phyloP scores from a whole-genome alignment of 2,888 invertebrate species.

The Dorcus parallelipipedus region DNA sequence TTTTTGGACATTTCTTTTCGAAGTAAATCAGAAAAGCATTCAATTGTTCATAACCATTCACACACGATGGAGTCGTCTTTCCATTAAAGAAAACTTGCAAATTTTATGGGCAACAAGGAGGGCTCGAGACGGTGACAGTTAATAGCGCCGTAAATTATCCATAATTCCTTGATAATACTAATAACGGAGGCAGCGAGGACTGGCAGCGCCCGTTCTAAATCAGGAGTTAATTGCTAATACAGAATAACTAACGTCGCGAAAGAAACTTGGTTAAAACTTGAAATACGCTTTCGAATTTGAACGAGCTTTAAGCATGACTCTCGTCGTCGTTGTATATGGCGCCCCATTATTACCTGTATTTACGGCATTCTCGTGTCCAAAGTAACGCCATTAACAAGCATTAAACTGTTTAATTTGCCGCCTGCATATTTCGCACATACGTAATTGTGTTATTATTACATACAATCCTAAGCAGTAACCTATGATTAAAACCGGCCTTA shows the following conservation, averaged over 20 bases:
- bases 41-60: no score
- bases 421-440: constrained; percentile 31
- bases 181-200: constrained; percentile 26
- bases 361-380: constrained; percentile 39
- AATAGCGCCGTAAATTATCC: constrained; percentile 30
- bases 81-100: no score
- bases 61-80: no score
- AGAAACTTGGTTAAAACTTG: constrained; percentile 20
- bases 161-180: constrained; percentile 29
- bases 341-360: constrained; percentile 22
- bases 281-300: no score
- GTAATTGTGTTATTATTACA: no score
- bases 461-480: no score
- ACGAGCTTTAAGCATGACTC: no score
- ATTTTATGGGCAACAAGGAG: neutral
- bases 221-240: constrained; percentile 32
- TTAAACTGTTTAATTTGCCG: constrained; percentile 42
- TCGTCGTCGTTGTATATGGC: no score
- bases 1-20: no score
- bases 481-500: no score
- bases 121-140: constrained; percentile 24
- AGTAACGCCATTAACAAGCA: constrained; percentile 43
- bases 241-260: constrained; percentile 21
- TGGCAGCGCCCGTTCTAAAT: constrained; percentile 26
- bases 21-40: no score